Percentiles rank a stretch among this genome's conserved stretches.
Conservation (phyloP, 2,113 vertebrate species). For the Shinisaurus crocodilurus region DNA sequence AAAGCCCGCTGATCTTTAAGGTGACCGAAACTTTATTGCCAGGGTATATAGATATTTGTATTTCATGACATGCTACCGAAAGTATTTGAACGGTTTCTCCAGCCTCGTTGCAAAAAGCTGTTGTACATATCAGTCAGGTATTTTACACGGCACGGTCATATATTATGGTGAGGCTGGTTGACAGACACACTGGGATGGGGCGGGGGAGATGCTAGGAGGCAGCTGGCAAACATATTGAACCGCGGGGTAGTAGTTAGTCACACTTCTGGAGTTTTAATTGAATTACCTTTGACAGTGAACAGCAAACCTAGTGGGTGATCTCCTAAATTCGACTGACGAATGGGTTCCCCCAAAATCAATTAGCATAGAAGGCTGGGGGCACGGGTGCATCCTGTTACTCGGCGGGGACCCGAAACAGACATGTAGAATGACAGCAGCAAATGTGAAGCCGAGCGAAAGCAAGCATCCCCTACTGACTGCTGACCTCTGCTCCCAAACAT, state of each 20-base stretch:
- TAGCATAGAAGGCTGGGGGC: slow-evolving; percentile 74
- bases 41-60: not conserved
- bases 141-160: rapidly evolving
- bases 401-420: slow-evolving; percentile 32
- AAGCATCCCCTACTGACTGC: slow-evolving; percentile 55
- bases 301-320: slow-evolving; percentile 82
- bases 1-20: not conserved
- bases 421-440: slow-evolving; percentile 89
- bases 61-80: not conserved
- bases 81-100: slow-evolving; percentile 36
- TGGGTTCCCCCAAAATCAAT: slow-evolving; percentile 90
- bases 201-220: slow-evolving; percentile 58
- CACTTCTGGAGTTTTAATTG: slow-evolving; percentile 90
- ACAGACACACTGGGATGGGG: slow-evolving; percentile 44
- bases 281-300: slow-evolving; percentile 93
- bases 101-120: not conserved
- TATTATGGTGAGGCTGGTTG: not conserved
- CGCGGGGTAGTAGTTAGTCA: slow-evolving; percentile 84
- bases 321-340: slow-evolving; percentile 72
- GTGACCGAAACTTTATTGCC: not conserved
- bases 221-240: slow-evolving; percentile 88
- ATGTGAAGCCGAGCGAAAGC: slow-evolving; percentile 76
- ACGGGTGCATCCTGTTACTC: slow-evolving; percentile 80
- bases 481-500: slow-evolving; percentile 84
- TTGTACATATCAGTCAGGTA: slow-evolving; percentile 37